Base-by-base conservation (phyloP, 2,888 invertebrate species). In the Mesorhabditis spiculigera region DNA sequence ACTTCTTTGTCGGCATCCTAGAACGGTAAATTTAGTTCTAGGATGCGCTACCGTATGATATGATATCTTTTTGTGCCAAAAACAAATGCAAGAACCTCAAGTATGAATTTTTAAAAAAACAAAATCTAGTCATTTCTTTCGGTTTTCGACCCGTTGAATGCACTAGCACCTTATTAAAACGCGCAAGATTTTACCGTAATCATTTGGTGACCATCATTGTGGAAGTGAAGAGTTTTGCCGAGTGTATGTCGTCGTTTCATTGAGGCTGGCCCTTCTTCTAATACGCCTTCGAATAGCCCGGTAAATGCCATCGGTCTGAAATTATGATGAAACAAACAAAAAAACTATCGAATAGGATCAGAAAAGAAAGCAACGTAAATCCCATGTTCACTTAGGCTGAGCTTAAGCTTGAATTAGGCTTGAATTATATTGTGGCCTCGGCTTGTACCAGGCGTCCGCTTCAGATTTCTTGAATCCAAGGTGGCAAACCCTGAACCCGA, bases 1-100 rank as follows among this genome's bases (percentile, higher is more conserved):
- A 50, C 58, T 50, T 50, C 58, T 50, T 50, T 50, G 58, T 50
- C 58, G 58, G 58, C 58, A 50, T 50, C n/a, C 58, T 50, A n/a
- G n/a, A 50, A 50, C n/a, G 58, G n/a, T 13, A 50, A 50, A 50
- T 50, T 50, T 50, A 50, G 58, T 50, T 50, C 58, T 50, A 50
- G 58, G n/a, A 13, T 50, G 58, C 10, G n/a, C 58, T 50, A 50
- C 1, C 58, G n/a, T 50, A 50, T 50, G 28, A 28, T 28, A 1
- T 28, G 28, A 28, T 28, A 28, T 28, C 28, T 28, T 28, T 28
- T 28, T 28, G 28, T 28, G 28, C 28, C 28, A 28, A 50, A 13
- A 50, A 13, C 58, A 50, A 50, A n/a, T 50, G 8, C 10, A 50
- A 50, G n/a, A 13, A 50, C 3, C 8, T 10, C n/a, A 50, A 50